phyloP scores from a whole-genome alignment of 2,113 vertebrate species.

The Toxotes chatareus region DNA sequence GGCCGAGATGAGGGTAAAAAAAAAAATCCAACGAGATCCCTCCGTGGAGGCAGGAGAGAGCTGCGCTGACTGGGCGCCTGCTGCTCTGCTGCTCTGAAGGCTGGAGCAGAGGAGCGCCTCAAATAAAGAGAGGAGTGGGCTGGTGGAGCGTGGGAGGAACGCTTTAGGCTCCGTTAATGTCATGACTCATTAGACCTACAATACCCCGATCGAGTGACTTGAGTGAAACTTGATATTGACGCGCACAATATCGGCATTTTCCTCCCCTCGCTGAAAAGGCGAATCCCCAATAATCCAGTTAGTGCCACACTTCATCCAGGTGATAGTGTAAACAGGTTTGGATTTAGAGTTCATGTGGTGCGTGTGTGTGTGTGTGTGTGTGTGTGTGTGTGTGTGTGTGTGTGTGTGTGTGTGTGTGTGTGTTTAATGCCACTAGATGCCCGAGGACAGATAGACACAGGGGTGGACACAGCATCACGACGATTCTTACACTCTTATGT shows the following conservation, averaged over 20 bases:
- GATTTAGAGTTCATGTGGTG: background rate
- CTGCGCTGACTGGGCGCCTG: slow-evolving; percentile 58
- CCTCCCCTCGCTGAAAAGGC: background rate
- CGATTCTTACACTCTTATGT: background rate
- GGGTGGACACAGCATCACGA: slow-evolving; percentile 20
- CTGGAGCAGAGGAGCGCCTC: slow-evolving; percentile 61
- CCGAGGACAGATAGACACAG: slow-evolving; percentile 6
- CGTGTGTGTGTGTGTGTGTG: background rate
- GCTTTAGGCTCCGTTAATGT: slow-evolving; percentile 66
- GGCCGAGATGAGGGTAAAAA: background rate
- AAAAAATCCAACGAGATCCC: slow-evolving; percentile 25
- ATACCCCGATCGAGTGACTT: background rate
- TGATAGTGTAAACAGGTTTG: slow-evolving; percentile 33
- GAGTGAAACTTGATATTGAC: slow-evolving; percentile 18
- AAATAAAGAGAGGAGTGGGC: slow-evolving; percentile 69
- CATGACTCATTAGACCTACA: slow-evolving; percentile 75
- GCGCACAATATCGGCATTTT: slow-evolving; percentile 32
- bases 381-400: background rate
- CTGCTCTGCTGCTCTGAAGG: slow-evolving; percentile 62
- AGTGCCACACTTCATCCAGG: slow-evolving; percentile 54
- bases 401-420: no score
- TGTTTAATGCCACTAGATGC: slow-evolving; percentile 33
- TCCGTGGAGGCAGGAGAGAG: slow-evolving; percentile 47
- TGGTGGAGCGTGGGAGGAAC: slow-evolving; percentile 72
- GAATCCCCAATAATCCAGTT: slow-evolving; percentile 26